Evolutionary conservation across 2,113 vertebrate genomes (phyloP).

Genomic region (Mormoops blainvillei): DNA sequence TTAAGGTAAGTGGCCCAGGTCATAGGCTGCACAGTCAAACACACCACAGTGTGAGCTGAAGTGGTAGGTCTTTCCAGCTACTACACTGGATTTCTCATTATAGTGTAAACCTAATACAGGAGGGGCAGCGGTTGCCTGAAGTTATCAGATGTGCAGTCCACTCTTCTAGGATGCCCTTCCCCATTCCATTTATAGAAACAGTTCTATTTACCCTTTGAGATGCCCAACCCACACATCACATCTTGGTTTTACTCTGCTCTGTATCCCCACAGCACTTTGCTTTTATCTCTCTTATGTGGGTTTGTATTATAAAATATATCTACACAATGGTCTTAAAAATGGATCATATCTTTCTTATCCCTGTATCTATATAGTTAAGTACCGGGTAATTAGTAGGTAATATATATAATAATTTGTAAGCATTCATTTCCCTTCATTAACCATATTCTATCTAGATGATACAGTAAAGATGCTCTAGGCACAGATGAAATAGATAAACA

Average conservation of each 20-base stretch:
- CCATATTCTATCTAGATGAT: neutral
- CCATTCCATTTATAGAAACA: neutral
- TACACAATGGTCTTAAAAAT: neutral
- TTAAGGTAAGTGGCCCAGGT: constrained; percentile 84
- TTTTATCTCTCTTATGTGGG: neutral
- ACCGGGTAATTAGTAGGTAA: neutral
- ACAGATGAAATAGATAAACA: neutral
- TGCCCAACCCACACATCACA: neutral
- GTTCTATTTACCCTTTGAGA: neutral
- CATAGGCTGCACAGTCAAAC: too few species aligned
- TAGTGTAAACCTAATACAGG: neutral
- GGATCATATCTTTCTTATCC: neutral
- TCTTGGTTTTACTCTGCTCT: neutral
- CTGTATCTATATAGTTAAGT: neutral
- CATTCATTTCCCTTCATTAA: neutral
- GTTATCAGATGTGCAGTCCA: neutral
- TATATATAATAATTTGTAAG: neutral
- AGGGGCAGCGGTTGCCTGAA: neutral
- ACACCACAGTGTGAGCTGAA: neutral
- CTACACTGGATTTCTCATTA: neutral
- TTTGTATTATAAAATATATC: neutral
- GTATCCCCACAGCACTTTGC: neutral
- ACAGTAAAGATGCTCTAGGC: neutral
- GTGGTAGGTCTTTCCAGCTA: neutral
- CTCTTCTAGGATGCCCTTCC: neutral